phyloP scores from a whole-genome alignment of 2,113 vertebrate species.

The Sisor rabdophorus region DNA sequence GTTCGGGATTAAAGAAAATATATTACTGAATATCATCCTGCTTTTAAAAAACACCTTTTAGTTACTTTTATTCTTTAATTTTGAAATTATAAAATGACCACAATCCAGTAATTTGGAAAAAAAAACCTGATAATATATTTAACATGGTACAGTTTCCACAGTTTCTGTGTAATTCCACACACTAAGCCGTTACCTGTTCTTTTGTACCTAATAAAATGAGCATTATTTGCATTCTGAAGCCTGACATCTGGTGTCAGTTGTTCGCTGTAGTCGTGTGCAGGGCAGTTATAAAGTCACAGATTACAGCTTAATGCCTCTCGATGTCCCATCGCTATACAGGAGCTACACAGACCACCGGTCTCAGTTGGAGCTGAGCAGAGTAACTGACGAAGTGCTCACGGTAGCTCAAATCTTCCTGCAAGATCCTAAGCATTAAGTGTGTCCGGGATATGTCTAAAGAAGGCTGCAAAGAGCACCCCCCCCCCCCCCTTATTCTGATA shows the following conservation, averaged over 20 bases:
- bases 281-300: not conserved
- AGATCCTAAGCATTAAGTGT: not conserved
- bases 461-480: too few species aligned
- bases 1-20: not conserved
- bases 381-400: not conserved
- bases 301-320: too few species aligned
- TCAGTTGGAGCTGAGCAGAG: too few species aligned
- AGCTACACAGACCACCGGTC: not conserved
- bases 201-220: conserved; percentile 7
- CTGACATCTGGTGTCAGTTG: not conserved
- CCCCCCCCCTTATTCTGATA: not conserved
- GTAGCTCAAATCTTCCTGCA: not conserved
- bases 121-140: too few species aligned
- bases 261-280: not conserved
- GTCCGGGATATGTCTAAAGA: not conserved
- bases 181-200: not conserved
- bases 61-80: not conserved
- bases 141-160: too few species aligned
- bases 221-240: not conserved
- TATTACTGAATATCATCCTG: not conserved
- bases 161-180: not conserved
- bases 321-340: not conserved
- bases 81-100: not conserved
- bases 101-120: too few species aligned
- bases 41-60: not conserved